Evolutionary conservation across 2,888 invertebrate species (phyloP).

Genomic region (Oeneis ivallda): DNA sequence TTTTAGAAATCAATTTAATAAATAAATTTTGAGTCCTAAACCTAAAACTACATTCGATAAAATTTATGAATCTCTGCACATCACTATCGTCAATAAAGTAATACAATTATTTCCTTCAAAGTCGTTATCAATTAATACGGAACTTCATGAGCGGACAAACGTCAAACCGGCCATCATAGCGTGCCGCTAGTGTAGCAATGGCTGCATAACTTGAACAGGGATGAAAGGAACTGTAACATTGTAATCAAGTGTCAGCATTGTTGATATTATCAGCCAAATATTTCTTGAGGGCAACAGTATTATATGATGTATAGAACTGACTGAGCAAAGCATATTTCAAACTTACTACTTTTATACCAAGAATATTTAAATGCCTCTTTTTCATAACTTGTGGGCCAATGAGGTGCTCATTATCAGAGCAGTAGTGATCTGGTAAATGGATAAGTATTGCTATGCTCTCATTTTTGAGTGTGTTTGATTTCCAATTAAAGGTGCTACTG

Average conservation of each 20-base stretch:
- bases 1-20: too few relatives aligned
- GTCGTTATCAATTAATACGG: too few relatives aligned
- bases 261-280: conserved; percentile 77
- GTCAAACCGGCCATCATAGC: too few relatives aligned
- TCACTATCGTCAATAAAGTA: too few relatives aligned
- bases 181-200: too few relatives aligned
- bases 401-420: conserved; percentile 77
- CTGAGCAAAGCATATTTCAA: conserved; percentile 79
- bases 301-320: conserved; percentile 68
- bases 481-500: conserved; percentile 70
- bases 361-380: conserved; percentile 81
- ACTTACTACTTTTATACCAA: conserved; percentile 84
- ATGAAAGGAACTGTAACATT: background rate
- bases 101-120: too few relatives aligned
- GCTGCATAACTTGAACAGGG: too few relatives aligned
- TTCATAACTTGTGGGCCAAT: conserved; percentile 85
- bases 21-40: too few relatives aligned
- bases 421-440: conserved; percentile 85
- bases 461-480: conserved; percentile 64
- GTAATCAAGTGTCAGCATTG: conserved; percentile 30
- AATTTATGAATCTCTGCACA: too few relatives aligned
- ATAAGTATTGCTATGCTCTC: conserved; percentile 82
- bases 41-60: too few relatives aligned
- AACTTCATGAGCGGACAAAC: too few relatives aligned
- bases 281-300: conserved; percentile 70